Conservation (phyloP, 1,140 invertebrate genomes). For the Micrasema minimum region DNA sequence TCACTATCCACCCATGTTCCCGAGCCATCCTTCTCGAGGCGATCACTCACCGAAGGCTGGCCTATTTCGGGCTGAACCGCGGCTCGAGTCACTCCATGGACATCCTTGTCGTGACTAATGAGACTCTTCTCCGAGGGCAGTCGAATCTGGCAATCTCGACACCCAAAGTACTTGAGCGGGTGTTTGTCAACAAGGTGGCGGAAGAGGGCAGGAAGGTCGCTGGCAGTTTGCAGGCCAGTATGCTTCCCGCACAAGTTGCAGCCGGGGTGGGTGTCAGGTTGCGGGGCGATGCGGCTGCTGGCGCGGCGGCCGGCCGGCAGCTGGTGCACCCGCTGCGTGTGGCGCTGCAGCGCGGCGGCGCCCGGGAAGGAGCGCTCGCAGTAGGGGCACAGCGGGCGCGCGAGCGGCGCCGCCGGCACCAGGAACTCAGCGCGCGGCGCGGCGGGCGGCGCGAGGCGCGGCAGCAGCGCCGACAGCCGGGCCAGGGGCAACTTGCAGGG, state of each 20-base stretch:
- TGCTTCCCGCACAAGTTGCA: constrained; percentile 60
- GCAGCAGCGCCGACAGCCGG: constrained; percentile 1
- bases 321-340: constrained; percentile 68
- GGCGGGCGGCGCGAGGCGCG: constrained; percentile 17
- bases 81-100: constrained; percentile 38
- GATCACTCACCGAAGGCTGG: background rate
- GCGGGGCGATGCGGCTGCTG: constrained; percentile 57
- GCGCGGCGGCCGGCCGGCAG: constrained; percentile 57
- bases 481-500: constrained; percentile 18
- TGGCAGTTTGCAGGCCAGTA: constrained; percentile 53
- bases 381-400: constrained; percentile 66
- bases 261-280: constrained; percentile 49
- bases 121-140: constrained; percentile 56
- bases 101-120: constrained; percentile 55
- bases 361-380: constrained; percentile 72
- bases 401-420: constrained; percentile 14
- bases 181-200: constrained; percentile 60
- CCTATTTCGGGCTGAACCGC: background rate
- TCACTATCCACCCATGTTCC: constrained; percentile 1
- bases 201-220: constrained; percentile 59
- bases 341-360: constrained; percentile 68
- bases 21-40: background rate
- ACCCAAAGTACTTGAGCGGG: constrained; percentile 60
- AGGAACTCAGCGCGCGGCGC: too few species aligned
- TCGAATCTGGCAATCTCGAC: constrained; percentile 59